Conservation (phyloP, 2,113 vertebrate genomes). For the Paradoxurus hermaphroditus region DNA sequence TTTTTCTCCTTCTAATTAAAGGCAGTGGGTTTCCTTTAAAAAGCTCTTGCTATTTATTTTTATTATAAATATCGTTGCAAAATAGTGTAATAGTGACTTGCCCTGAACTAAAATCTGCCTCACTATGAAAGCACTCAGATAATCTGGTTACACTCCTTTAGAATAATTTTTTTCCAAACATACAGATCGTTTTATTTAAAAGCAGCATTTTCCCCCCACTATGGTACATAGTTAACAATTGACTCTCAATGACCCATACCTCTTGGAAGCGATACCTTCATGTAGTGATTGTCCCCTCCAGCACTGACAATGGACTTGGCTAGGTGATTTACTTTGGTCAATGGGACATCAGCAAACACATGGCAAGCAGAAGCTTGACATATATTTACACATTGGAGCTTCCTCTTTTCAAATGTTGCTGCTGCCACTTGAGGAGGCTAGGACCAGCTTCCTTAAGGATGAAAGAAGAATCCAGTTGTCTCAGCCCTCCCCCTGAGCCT, state of each 20-base stretch:
- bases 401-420: neutral
- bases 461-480: neutral
- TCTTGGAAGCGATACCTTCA: neutral
- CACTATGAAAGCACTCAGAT: neutral
- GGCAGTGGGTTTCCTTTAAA: neutral
- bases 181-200: neutral
- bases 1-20: neutral
- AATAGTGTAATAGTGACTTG: neutral
- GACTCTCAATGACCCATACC: neutral
- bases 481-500: neutral
- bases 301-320: neutral
- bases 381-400: neutral
- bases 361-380: neutral
- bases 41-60: slow-evolving; percentile 5
- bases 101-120: neutral
- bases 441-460: neutral
- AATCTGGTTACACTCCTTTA: neutral
- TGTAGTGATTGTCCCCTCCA: neutral
- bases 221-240: no score
- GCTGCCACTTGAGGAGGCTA: neutral
- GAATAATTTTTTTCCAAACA: neutral
- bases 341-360: neutral
- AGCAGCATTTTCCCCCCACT: neutral
- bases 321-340: neutral
- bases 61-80: neutral